Base-by-base conservation (phyloP, 2,113 vertebrate genomes). In the Cricetomys ansorgei region DNA sequence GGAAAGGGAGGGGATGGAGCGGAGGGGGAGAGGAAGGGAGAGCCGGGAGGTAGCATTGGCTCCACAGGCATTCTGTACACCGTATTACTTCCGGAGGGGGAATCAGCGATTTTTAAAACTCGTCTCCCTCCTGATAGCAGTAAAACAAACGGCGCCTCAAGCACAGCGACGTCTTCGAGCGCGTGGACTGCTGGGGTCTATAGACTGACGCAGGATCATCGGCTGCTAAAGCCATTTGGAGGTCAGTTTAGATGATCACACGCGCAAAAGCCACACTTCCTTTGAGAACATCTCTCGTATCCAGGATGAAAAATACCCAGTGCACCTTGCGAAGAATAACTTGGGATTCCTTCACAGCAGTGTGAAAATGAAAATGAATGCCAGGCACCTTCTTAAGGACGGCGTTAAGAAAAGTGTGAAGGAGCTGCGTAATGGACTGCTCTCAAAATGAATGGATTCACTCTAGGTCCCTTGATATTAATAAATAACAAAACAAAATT, bases 21-120 rank as follows among this genome's bases (percentile, higher is more conserved):
- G 3, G 12, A 19, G 5, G 4, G 17, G 21, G 69, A 45, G 1
- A 37, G 19, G 31, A 11, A 19, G n/a, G 1, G 3, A 0, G 11
- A 3, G 29, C 0, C 3, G 7, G 1, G 1, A n/a, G 27, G 5
- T 17, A 16, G 21, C 34, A 55, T 10, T 40, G 21, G 37, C 4
- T 40, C n/a, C 80, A 45, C 13, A 21, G 40, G 23, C 19, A 3
- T 67, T 48, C 62, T 69, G 23, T 70, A 72, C n/a, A 7, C 40
- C 90, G 40, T 11, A 21, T 48, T 29, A 29, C 0, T 7, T 16
- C 67, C 65, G 31, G 40, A 73, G 19, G 88, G 6, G 9, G 93
- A 62, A 7, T 7, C 0, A 21, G 11, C 16, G 72, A 62, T 37
- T 48, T n/a, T 23, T 23, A 45, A 53, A 80, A 43, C 21, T 48